Evolutionary conservation across 2,888 invertebrate species (phyloP), one percentile per base, ranked within the genome.

Genomic region (Plebejus argus): DNA sequence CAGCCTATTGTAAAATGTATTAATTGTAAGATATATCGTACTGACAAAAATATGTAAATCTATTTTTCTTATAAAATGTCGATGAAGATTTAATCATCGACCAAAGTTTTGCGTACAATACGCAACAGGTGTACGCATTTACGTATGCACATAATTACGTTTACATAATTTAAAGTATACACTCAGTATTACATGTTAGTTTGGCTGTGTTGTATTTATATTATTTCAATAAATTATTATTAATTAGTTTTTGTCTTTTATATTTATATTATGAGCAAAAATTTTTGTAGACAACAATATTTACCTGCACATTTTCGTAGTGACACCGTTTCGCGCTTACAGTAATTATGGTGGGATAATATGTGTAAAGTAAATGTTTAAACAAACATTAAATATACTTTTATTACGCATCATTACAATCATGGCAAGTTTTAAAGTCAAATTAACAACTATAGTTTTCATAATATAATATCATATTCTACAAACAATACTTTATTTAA

Each of bases 201-300:
- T 61, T 61, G 61, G 61, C 23, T 61, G 61, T 61, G 61, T 61
- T 61, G 61, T 23, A 23, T 20, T 23, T 61, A 23, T 61, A 20
- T 58, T 61, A 20, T 58, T 58, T 58, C n/a, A 61, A 61, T 61
- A 61, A 61, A 61, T 53, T 61, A 23, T 58, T n/a, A 58, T 61
- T 56, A 28, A 28, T 61, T 61, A 61, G 1, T 61, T 61, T 20
- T 61, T 20, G 12, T 12, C 1, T 58, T 61, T 61, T 61, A 61
- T 58, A n/a, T 58, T 58, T 12, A 5, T 53, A 15, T 53, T 15
- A 53, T 53, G 18, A 53, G 45, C 3, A 45, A 45, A 45, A 45
- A 45, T 12, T 10, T 45, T 45, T 3, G 53, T 3, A 53, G 53
- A 53, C 53, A 53, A 53, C 53, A 18, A 53, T 15, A 53, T 53